phyloP scores from a whole-genome alignment of 37 sponge, comb jelly and placozoan genomes.

The Halisarca cf. caerulea region DNA sequence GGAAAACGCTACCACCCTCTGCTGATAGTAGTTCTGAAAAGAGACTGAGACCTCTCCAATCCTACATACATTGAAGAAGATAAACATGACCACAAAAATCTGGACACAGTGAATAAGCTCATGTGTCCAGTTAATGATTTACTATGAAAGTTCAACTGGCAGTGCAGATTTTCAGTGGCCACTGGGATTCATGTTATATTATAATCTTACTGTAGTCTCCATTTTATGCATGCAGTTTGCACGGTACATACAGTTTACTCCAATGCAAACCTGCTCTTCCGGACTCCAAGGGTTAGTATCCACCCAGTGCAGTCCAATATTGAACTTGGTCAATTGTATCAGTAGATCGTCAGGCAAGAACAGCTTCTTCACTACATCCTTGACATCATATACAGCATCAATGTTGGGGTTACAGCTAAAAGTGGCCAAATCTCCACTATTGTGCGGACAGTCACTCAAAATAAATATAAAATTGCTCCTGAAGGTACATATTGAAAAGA shows the following conservation, averaged over 20 bases:
- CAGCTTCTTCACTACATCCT: background rate
- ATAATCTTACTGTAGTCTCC: no score
- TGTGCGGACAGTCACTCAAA: slow-evolving; percentile 30
- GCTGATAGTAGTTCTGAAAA: background rate
- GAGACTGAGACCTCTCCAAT: background rate
- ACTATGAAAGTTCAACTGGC: no score
- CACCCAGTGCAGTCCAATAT: background rate
- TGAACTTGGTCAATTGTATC: slow-evolving; percentile 11
- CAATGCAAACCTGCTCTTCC: background rate
- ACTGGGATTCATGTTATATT: no score
- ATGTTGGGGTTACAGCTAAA: background rate
- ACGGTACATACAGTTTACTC: no score
- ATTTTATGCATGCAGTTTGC: no score
- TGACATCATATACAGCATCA: background rate
- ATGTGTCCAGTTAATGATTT: no score
- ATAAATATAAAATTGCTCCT: slow-evolving; percentile 38
- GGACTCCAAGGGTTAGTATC: background rate
- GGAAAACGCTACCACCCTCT: background rate
- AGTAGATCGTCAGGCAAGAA: slow-evolving; percentile 33
- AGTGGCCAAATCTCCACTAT: background rate
- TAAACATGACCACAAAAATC: no score
- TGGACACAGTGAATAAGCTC: no score
- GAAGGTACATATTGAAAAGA: background rate
- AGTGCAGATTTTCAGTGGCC: no score
- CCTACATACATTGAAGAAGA: no score